Percentiles rank a stretch among this genome's conserved stretches.
Evolutionary conservation across 2,888 invertebrate species (phyloP).

Genomic region (Omphaloscelis lunosa): DNA sequence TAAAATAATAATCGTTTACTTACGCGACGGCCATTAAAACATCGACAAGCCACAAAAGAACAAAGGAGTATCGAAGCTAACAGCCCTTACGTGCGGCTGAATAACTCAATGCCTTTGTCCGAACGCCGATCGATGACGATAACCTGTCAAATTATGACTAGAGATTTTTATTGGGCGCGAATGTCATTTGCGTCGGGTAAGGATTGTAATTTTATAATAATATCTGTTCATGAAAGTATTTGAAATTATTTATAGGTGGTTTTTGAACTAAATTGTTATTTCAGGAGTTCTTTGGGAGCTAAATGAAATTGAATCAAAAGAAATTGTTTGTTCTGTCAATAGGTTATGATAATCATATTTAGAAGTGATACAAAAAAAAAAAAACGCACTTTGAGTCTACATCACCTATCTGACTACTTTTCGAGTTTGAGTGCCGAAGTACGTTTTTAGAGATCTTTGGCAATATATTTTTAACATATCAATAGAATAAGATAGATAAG

Average conservation of each 20-base stretch:
- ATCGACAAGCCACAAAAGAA: slow-evolving; percentile 70
- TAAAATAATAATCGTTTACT: slow-evolving; percentile 76
- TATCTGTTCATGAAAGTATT: slow-evolving; percentile 30
- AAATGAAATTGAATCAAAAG: no score
- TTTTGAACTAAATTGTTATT: no score
- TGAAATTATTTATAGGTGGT: no score
- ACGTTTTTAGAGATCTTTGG: not conserved
- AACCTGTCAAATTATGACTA: slow-evolving; percentile 76
- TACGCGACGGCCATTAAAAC: slow-evolving; percentile 71
- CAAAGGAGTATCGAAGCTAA: slow-evolving; percentile 69
- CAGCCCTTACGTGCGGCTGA: slow-evolving; percentile 75
- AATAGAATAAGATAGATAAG: not conserved
- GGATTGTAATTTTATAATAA: slow-evolving; percentile 40
- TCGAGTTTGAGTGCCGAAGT: not conserved
- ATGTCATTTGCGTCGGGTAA: slow-evolving; percentile 58
- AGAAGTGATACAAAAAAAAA: no score
- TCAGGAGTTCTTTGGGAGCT: not conserved
- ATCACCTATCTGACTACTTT: no score
- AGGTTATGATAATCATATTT: no score
- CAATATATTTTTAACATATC: not conserved
- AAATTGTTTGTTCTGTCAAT: no score
- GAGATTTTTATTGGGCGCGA: slow-evolving; percentile 64
- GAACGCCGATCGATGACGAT: slow-evolving; percentile 74
- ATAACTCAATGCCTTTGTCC: slow-evolving; percentile 77
- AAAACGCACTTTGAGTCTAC: no score